Base-by-base conservation (phyloP, 2,797 vertebrate species). In the Phalloptychus januarius region DNA sequence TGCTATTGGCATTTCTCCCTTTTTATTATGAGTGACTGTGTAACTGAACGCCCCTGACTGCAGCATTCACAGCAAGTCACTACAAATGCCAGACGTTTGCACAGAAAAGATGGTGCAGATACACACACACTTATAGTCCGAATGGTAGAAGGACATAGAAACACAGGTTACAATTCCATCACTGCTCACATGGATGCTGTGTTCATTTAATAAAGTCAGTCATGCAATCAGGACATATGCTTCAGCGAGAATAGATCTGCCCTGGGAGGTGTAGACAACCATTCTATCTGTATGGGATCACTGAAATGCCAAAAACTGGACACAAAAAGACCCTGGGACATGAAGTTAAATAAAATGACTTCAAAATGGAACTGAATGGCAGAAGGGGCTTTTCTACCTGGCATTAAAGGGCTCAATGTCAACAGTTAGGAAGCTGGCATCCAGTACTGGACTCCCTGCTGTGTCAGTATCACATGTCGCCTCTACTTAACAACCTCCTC, bases 391-490 rank as follows among this genome's bases (percentile, higher is more conserved):
- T 78, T 82, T 86, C 76, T 72, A 76, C 74, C 79, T 76, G 85
- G 65, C 71, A 31, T 77, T 67, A 76, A 63, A 72, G 40, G 74
- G 79, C 50, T 74, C 71, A 82, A 65, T 76, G 77, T 78, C 75
- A 69, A 75, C 74, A 36, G 5, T 54, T 15, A 48, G 76, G 81
- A 81, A 72, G 10, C 46, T 36, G 79, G 74, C 67, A 71, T 81
- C 52, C n/a, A 44, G 23, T 3, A 16, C 80, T 23, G 78, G 1
- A 2, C 75, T 72, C 70, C 75, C 86, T 81, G 91, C 90, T 91
- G 90, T 45, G 89, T 89, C 91, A 88, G 87, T 75, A 80, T 80
- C 86, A 82, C 84, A 88, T 48, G 84, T 91, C 90, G 77, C 77
- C 82, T 91, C 72, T 54, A 71, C 83, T 93, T 88, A 87, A 78